Percentiles rank a stretch among this genome's conserved stretches.
phyloP scores from a whole-genome alignment of 2,113 vertebrate genomes.

The Coreoperca whiteheadi region DNA sequence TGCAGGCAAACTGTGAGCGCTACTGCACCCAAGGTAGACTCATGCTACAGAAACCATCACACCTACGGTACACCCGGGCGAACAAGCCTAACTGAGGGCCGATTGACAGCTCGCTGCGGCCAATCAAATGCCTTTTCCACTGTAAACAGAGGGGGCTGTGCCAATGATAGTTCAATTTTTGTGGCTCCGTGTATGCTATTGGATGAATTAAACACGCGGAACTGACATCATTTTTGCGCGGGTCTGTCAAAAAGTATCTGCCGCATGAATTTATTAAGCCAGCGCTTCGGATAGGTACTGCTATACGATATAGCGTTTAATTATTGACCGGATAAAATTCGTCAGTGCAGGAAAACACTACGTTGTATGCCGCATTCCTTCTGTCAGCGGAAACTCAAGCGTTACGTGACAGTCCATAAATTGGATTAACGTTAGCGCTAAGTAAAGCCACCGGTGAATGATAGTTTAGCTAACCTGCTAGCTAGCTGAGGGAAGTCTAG shows the following conservation, averaged over 20 bases:
- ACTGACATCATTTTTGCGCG: slow-evolving; percentile 63
- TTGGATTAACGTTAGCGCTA: slow-evolving; percentile 80
- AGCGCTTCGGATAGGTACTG: not conserved
- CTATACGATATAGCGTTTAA: not conserved
- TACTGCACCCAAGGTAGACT: no score
- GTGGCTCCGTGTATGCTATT: slow-evolving; percentile 38
- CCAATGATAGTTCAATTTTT: not conserved
- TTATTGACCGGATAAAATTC: not conserved
- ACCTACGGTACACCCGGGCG: not conserved
- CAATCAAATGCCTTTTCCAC: slow-evolving; percentile 45
- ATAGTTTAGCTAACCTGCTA: slow-evolving; percentile 54
- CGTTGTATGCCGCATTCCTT: not conserved
- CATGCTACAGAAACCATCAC: not conserved
- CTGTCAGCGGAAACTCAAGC: slow-evolving; percentile 24
- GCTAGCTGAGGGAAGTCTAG: slow-evolving; percentile 12
- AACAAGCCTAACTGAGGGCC: accelerated
- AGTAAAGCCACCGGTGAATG: slow-evolving; percentile 72
- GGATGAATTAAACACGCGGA: slow-evolving; percentile 65
- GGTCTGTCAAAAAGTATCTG: slow-evolving; percentile 70
- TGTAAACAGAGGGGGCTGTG: not conserved
- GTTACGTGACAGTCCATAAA: slow-evolving; percentile 66
- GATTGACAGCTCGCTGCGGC: slow-evolving; percentile 40
- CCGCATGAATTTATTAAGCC: not conserved
- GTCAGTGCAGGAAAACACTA: not conserved
- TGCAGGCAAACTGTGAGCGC: not conserved